These are phyloP conservation scores for Chironex yamaguchii DNA, from an alignment of 30 jellyfish, hydroid and myxozoan species.

Conservation along the genomic window DNA sequence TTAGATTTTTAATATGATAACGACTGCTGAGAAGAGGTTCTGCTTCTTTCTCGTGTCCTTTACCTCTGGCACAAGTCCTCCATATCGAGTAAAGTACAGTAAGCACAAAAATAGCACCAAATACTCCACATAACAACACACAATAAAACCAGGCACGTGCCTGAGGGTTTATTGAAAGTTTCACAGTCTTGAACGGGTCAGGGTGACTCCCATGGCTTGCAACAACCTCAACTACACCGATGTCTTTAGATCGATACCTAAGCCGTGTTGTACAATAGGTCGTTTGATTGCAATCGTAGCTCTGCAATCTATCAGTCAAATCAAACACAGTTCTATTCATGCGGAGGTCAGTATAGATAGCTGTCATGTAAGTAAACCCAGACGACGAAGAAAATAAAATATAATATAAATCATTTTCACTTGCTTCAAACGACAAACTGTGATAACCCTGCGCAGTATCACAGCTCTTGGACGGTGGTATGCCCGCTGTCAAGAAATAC, in stretches of 20 bases:
- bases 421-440: background rate
- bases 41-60: background rate
- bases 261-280: background rate
- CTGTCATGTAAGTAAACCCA: background rate
- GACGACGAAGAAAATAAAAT: background rate
- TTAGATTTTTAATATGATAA: no score
- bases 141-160: background rate
- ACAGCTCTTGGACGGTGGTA: background rate
- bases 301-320: background rate
- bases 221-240: background rate
- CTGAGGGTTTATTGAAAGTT: background rate
- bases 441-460: background rate
- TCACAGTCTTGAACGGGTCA: background rate
- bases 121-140: background rate
- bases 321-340: background rate
- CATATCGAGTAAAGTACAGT: background rate
- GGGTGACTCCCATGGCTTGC: background rate
- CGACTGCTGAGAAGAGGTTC: background rate
- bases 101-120: background rate
- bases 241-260: background rate
- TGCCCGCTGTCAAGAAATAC: background rate
- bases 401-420: background rate
- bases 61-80: background rate
- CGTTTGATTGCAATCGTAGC: background rate
- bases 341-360: background rate